Base-by-base conservation (phyloP, 2,888 invertebrate genomes). In the Orthonevra nobilis region DNA sequence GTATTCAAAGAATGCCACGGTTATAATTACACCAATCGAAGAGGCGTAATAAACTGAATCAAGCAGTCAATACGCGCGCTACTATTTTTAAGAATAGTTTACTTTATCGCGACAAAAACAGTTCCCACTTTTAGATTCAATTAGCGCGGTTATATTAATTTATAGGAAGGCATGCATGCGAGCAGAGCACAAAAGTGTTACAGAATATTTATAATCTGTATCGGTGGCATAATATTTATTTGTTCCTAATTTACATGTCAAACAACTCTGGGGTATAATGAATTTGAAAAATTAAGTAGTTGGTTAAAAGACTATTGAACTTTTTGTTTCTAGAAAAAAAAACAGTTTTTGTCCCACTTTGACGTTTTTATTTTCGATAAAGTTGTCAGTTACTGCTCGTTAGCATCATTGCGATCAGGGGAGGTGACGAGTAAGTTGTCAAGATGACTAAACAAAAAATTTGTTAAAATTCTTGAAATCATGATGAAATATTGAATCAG, bases 1-100 rank as follows among this genome's bases (percentile, higher is more conserved):
- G 30, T 48, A 68, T 74, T 63, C 63, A 44, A 44, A 63, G 38
- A 58, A 64, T 70, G 70, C 63, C 50, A n/a, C n/a, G 63, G 30
- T 52, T 58, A 70, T 75, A 70, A 64, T 70, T 52, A 36, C 61
- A 74, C 69, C 48, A 66, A 54, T 52, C 34, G 34, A 10, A 7
- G 15, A 17, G 19, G 12, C 28, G 40, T 23, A 26, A n/a, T 17
- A 26, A 14, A 14, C 4, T 0, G 0, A 9, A n/a, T 46, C 15
- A 42, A 26, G 10, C 30, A n/a, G 46, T 28, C 42, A 68, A 14
- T 19, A 44, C 28, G 20, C 28, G 14, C 26, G 23, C 26, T 10
- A 46, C 15, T 9, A 4, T n/a, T 23, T 3, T 23, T 40, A 10
- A n/a, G n/a, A 30, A 20, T 30, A 14, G 12, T 40, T 40, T 4